These are phyloP conservation scores for Lysiphlebus fabarum DNA, from an alignment of 1,140 invertebrate genomes.

Conservation along the genomic window DNA sequence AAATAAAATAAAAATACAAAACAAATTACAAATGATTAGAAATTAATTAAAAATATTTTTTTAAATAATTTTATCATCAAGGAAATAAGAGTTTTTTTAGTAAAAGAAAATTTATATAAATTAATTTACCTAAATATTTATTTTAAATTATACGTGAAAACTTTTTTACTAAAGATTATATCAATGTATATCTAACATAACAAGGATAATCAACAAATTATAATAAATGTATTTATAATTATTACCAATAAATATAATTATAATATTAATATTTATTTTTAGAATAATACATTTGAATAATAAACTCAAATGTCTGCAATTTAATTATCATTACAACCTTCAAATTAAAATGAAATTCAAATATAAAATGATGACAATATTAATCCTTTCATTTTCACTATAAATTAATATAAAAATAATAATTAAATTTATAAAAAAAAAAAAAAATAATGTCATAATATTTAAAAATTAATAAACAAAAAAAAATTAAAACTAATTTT, in stretches of 20 bases:
- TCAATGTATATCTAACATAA: conserved; percentile 31
- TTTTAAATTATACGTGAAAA: conserved; percentile 38
- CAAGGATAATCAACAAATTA: conserved; percentile 32
- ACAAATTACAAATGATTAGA: no score
- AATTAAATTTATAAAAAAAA: no score
- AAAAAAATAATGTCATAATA: no score
- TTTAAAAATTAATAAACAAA: no score
- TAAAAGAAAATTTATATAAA: conserved; percentile 38
- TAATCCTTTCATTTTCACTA: no score
- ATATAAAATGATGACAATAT: no score
- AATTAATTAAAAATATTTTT: not conserved
- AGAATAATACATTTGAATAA: not conserved
- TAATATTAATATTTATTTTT: no score
- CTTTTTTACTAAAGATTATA: conserved; percentile 32
- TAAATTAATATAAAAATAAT: no score
- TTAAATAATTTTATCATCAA: no score
- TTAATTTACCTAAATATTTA: not conserved
- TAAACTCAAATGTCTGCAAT: conserved; percentile 4
- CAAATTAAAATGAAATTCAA: conserved; percentile 13
- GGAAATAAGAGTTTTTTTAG: conserved; percentile 31
- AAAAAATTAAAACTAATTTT: no score
- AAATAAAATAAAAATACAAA: not conserved
- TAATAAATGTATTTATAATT: conserved; percentile 15
- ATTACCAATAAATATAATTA: no score
- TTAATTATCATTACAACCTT: not conserved